Evolutionary conservation across 1,140 invertebrate species (phyloP).

Genomic region (Zaprionus tsacasi): DNA sequence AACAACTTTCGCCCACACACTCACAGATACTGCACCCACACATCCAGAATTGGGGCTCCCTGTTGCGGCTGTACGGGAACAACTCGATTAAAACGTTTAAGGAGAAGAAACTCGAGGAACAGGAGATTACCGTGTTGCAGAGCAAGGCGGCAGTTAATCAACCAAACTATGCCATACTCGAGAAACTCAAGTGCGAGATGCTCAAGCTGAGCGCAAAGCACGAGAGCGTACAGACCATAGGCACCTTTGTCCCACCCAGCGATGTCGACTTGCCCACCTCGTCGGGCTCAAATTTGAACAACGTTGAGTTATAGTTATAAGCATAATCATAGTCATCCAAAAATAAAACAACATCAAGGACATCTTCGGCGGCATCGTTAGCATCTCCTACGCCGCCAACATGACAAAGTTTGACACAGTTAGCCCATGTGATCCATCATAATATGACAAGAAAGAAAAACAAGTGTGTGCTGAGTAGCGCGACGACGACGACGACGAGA

Average conservation of each 20-base stretch:
- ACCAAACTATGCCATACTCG: conserved; percentile 96
- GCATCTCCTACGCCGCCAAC: conserved; percentile 12
- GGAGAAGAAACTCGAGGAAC: conserved; percentile 97
- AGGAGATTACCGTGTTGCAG: conserved; percentile 96
- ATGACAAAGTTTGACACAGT: conserved; percentile 32
- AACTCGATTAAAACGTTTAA: conserved; percentile 96
- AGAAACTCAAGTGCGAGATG: conserved; percentile 96
- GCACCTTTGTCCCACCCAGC: conserved; percentile 88
- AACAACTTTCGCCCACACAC: background rate
- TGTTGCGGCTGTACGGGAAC: conserved; percentile 96
- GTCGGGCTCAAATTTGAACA: conserved; percentile 90
- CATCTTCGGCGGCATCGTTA: conserved; percentile 9
- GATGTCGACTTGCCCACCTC: conserved; percentile 88
- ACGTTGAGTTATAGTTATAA: conserved; percentile 83
- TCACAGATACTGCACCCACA: conserved; percentile 93
- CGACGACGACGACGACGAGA: conserved; percentile 13
- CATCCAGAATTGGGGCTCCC: conserved; percentile 96
- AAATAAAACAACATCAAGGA: background rate
- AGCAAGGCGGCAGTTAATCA: conserved; percentile 95
- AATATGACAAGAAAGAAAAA: conserved; percentile 39
- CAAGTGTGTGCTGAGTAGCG: conserved; percentile 10
- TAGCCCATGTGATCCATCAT: conserved; percentile 51
- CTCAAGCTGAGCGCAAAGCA: conserved; percentile 89
- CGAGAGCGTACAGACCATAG: conserved; percentile 89
- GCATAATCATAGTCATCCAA: background rate